Evolutionary conservation across 2,113 vertebrate genomes (phyloP), one percentile per base, ranked within the genome.

Genomic region (Mionectes macconnelli): DNA sequence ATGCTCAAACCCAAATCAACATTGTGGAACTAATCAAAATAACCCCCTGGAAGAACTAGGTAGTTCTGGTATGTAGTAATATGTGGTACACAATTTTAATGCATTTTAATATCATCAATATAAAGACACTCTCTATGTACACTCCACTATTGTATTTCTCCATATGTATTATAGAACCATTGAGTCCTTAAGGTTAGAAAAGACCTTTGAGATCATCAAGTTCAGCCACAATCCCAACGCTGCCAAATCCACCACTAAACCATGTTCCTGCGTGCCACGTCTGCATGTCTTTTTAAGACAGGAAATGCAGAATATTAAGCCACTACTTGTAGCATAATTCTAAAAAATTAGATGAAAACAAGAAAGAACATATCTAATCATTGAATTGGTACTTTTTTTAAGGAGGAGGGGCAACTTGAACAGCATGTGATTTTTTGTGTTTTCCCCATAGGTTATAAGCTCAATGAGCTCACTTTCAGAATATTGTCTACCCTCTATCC

Each of bases 391-490:
- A 14, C 4, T 13, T n/a, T 45, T 80, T 72, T 64, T 60, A 64
- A 89, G 50, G 39, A 94, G 22, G 2, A 70, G 17, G 14, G 28
- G 17, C 64, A 77, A 28, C 9, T 25, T 70, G 24, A 53, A 21
- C 14, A 40, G 24, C 4, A 5, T 49, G 53, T 95, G 20, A 37
- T 85, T 81, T 50, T 1, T 88, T 94, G 33, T 87, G 70, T 84
- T 94, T 96, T 87, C 44, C 47, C 77, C 14, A 57, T 60, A 99
- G 99, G 97, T 99, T 97, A 99, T 99, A 97, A 99, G 98, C 98
- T 98, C 98, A 40, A 99, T 99, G 99, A 99, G 99, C 95, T 99
- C 99, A 21, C 98, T 99, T 64, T 99, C 99, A 31, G 99, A 99
- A 94, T 99, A 99, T 96, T 99, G 99, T 95, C 98, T 99, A 33